Conservation (phyloP, 2,113 vertebrate species). For the Paramormyrops kingsleyae region DNA sequence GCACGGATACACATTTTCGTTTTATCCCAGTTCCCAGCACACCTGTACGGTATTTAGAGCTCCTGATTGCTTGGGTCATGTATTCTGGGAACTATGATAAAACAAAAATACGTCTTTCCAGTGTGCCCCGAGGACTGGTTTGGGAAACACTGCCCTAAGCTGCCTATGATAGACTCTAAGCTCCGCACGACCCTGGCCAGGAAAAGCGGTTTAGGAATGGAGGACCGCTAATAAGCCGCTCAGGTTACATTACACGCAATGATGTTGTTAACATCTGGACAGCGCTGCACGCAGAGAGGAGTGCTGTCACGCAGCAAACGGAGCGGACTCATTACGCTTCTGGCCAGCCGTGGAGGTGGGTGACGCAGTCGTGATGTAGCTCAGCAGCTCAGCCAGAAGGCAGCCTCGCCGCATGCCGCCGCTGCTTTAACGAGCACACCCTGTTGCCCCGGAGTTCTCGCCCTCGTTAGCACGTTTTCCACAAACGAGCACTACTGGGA, state of each 20-base stretch:
- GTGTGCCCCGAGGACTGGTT: background rate
- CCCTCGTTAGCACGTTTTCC: background rate
- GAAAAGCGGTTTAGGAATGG: background rate
- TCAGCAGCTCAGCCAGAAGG: background rate
- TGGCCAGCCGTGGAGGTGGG: slow-evolving; percentile 40
- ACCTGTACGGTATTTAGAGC: background rate
- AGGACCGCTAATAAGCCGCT: background rate
- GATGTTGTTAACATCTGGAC: background rate
- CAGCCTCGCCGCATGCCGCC: background rate
- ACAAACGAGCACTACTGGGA: background rate
- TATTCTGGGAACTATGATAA: background rate
- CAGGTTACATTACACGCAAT: background rate
- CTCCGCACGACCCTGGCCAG: background rate
- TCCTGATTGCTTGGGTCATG: background rate
- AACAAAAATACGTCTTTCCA: background rate
- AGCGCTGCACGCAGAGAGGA: background rate
- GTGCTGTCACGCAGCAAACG: background rate
- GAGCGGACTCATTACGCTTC: slow-evolving; percentile 47
- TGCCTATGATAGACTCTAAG: background rate
- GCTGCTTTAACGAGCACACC: background rate
- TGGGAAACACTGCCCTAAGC: background rate
- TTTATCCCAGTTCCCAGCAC: background rate
- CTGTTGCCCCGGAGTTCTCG: background rate
- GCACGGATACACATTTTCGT: too few relatives aligned
- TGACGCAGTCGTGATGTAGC: background rate